Evolutionary conservation across 2,113 vertebrate genomes (phyloP).

Genomic region (Lophius piscatorius): DNA sequence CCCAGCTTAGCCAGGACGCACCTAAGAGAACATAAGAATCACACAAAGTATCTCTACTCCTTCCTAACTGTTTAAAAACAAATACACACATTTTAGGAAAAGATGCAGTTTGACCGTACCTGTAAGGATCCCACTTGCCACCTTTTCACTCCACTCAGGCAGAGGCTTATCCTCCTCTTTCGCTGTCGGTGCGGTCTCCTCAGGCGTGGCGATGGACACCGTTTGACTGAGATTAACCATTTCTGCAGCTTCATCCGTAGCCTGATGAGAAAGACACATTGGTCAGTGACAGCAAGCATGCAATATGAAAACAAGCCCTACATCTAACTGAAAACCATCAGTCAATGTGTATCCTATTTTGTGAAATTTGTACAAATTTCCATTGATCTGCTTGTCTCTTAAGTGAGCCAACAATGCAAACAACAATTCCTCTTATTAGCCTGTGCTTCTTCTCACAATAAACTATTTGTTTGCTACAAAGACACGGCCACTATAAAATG

Average conservation of each 20-base stretch:
- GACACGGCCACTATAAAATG: conserved; percentile 10
- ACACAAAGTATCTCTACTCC: not conserved
- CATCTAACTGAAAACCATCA: conserved; percentile 2
- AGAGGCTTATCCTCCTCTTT: conserved; percentile 72
- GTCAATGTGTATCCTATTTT: not conserved
- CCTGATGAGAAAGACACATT: conserved; percentile 78
- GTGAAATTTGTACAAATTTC: conserved; percentile 21
- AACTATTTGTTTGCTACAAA: conserved; percentile 34
- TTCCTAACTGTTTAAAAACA: not conserved
- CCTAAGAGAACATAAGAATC: conserved; percentile 77
- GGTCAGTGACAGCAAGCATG: conserved; percentile 4
- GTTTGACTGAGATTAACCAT: conserved; percentile 87
- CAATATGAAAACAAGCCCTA: conserved; percentile 8
- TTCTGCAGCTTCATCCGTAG: conserved; percentile 81
- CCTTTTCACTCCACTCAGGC: conserved; percentile 97
- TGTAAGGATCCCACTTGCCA: conserved; percentile 93
- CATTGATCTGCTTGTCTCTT: conserved; percentile 7
- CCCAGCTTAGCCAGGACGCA: conserved; percentile 97
- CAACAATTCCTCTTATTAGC: conserved; percentile 43
- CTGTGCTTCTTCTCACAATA: conserved; percentile 39
- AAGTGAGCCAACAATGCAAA: conserved; percentile 11
- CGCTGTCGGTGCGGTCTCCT: conserved; percentile 52
- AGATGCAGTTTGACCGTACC: conserved; percentile 73
- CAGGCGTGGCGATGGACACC: conserved; percentile 79
- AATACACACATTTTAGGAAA: not conserved